A percentile compares a stretch with the other conserved stretches of the same genome.
Evolutionary conservation across 1,140 invertebrate genomes (phyloP).

Genomic region (Trichonephila inaurata): DNA sequence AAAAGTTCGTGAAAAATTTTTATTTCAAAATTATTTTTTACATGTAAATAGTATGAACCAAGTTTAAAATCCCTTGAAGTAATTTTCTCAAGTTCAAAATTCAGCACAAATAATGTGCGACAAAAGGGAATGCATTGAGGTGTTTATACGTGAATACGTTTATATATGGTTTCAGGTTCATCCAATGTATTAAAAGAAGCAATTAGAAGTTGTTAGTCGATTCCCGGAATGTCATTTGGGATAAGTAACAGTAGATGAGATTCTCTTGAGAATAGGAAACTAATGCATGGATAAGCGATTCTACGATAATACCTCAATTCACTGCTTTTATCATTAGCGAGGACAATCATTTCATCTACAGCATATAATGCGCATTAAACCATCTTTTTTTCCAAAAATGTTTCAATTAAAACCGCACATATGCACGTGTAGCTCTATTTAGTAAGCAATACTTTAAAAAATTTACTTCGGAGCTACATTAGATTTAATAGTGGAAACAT

Average conservation of each 20-base stretch:
- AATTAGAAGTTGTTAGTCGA: neutral
- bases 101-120: neutral
- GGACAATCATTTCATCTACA: neutral
- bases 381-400: neutral
- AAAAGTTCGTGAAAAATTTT: too few relatives aligned
- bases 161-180: neutral
- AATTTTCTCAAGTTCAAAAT: too few relatives aligned
- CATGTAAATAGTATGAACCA: too few relatives aligned
- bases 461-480: neutral
- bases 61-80: too few relatives aligned
- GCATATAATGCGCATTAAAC: neutral
- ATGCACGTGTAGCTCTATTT: neutral
- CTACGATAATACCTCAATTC: neutral
- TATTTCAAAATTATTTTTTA: too few relatives aligned
- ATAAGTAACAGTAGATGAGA: neutral
- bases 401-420: neutral
- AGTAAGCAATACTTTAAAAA: neutral
- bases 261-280: slow-evolving; percentile 20
- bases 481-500: neutral
- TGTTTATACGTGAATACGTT: neutral
- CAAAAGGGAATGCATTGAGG: neutral
- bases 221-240: neutral
- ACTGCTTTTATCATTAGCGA: neutral
- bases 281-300: slow-evolving; percentile 12
- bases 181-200: neutral